Conservation (phyloP, 2,797 vertebrate genomes). For the Jordanella pulchra region DNA sequence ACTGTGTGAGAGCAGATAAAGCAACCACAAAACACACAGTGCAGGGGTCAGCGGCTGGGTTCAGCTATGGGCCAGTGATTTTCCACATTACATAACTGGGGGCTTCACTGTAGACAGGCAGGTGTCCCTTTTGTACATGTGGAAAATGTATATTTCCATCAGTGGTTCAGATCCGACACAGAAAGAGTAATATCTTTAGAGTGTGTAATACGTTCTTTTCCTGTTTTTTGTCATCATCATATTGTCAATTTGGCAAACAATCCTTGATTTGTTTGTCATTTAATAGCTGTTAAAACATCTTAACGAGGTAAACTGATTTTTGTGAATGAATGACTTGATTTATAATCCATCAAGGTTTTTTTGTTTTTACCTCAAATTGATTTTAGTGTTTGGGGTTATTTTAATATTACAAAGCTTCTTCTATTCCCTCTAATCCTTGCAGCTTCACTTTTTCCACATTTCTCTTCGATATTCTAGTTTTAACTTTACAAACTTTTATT, state of each 20-base stretch:
- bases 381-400: too few relatives aligned
- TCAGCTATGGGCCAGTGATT: constrained; percentile 12
- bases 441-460: too few relatives aligned
- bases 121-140: neutral
- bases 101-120: constrained; percentile 7
- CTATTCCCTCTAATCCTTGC: too few relatives aligned
- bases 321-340: too few relatives aligned
- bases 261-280: neutral
- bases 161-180: neutral
- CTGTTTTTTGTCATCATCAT: neutral
- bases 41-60: neutral
- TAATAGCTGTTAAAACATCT: neutral
- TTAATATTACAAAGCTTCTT: too few relatives aligned
- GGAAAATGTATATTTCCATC: neutral
- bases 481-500: too few relatives aligned
- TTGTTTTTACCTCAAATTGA: too few relatives aligned
- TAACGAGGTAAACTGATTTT: too few relatives aligned
- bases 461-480: too few relatives aligned
- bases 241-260: neutral
- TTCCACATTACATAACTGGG: constrained; percentile 15
- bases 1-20: constrained; percentile 3
- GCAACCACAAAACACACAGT: constrained; percentile 7
- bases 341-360: too few relatives aligned
- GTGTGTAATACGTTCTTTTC: neutral
- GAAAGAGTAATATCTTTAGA: neutral